Evolutionary conservation across 2,113 vertebrate genomes (phyloP), one percentile per base, ranked within the genome.

Genomic region (Cebidichthys violaceus): DNA sequence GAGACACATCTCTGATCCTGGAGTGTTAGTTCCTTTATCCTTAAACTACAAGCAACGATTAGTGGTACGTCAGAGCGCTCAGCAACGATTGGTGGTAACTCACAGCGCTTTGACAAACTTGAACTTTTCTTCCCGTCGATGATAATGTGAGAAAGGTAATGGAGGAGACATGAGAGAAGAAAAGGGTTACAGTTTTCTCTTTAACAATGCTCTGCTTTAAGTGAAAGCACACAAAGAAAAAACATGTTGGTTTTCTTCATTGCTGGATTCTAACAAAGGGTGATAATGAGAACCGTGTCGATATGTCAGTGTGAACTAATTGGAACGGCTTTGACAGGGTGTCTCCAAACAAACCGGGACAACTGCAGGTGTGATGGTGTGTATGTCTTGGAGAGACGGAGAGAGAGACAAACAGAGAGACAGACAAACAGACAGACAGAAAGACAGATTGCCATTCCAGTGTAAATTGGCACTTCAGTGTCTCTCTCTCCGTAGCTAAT

Each of bases 401-500:
- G 33, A 45, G 69, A n/a, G 45, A 67, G 52, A 67, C 66, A 88
- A 68, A 67, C 55, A 67, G 52, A 66, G 66, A 88, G 72, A 66
- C 75, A 31, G 39, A 61, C 9, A 61, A 6, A 50, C 39, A 43
- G 33, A 73, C 37, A 43, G 22, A 60, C 33, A 57, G 69, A 31
- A 39, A 68, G 54, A 68, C 72, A 88, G 75, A 70, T 81, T 85
- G 84, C 73, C 81, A 84, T 85, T 76, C 80, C 78, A 37, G 67
- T 29, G 70, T 72, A 92, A 90, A 92, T 91, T 93, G 88, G 79
- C 79, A 85, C 85, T 88, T 72, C 62, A 81, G 74, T 80, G 70
- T 78, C 75, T 65, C 89, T 88, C 85, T 91, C 86, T 92, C 87
- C 87, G 88, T 86, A 70, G 81, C 84, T 94, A 94, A 94, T 94